Conservation (phyloP, 1,140 invertebrate species). For the Bombus huntii region DNA sequence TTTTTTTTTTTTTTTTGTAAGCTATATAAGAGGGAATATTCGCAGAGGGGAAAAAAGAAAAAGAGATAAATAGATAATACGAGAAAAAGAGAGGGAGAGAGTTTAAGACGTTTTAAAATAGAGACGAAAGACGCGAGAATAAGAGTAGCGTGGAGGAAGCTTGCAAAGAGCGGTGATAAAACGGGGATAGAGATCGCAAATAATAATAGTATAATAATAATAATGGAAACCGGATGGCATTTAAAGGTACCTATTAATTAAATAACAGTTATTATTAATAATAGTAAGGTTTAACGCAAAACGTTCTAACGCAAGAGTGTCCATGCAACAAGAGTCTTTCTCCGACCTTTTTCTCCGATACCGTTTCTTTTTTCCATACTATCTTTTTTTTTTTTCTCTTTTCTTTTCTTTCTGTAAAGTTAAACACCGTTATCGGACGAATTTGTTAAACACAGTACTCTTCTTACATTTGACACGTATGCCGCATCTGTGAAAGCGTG, state of each 20-base stretch:
- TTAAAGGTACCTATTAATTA: slow-evolving; percentile 73
- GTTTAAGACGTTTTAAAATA: background rate
- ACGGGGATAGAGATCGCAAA: background rate
- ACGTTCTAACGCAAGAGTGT: slow-evolving; percentile 44
- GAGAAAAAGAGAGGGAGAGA: slow-evolving; percentile 28
- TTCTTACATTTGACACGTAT: slow-evolving; percentile 42
- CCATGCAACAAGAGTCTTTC: slow-evolving; percentile 57
- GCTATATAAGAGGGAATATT: slow-evolving; percentile 45
- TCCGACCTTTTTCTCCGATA: slow-evolving; percentile 52
- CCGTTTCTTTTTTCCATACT: slow-evolving; percentile 25
- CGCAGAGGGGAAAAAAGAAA: slow-evolving; percentile 15
- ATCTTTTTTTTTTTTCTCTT: slow-evolving; percentile 1
- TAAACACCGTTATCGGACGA: background rate
- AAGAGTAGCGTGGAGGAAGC: background rate
- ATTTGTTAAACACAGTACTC: slow-evolving; percentile 13
- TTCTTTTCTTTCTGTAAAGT: background rate
- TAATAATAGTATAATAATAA: slow-evolving; percentile 41
- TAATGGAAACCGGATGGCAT: slow-evolving; percentile 71
- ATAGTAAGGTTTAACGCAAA: slow-evolving; percentile 42
- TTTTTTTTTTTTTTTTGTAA: slow-evolving; percentile 29
- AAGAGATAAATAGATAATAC: slow-evolving; percentile 30
- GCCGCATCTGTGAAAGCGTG: slow-evolving; percentile 40
- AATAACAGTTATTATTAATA: slow-evolving; percentile 66
- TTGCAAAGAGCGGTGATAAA: background rate
- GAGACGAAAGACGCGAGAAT: background rate